Evolutionary conservation across 2,797 vertebrate genomes (phyloP).

Genomic region (Enteromius fasciolatus): DNA sequence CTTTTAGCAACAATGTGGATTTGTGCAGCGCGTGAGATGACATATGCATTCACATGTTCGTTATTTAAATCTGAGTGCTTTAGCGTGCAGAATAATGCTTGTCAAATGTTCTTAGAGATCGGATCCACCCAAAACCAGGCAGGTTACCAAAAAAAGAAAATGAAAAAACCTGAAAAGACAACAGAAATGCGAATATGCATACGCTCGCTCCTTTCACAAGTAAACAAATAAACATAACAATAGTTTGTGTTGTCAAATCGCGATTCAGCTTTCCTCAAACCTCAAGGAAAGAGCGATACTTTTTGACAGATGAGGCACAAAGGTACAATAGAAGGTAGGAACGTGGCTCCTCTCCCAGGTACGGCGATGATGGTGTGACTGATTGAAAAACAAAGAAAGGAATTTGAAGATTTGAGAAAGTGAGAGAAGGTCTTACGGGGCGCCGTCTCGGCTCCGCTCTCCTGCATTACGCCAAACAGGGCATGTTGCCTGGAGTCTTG

Average conservation of each 20-base stretch:
- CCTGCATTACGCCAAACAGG: slow-evolving; percentile 45
- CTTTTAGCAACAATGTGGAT: not conserved
- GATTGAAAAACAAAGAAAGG: slow-evolving; percentile 46
- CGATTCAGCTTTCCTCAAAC: slow-evolving; percentile 49
- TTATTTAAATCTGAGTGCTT: slow-evolving; percentile 12
- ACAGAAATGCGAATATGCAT: slow-evolving; percentile 28
- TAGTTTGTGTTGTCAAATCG: slow-evolving; percentile 51
- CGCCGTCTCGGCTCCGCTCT: slow-evolving; percentile 7
- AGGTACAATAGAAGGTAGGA: slow-evolving; percentile 39
- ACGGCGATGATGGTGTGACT: slow-evolving; percentile 49
- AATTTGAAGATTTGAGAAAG: slow-evolving; percentile 45
- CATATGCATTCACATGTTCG: slow-evolving; percentile 2
- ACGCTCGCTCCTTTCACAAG: slow-evolving; percentile 33
- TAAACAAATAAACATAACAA: slow-evolving; percentile 47
- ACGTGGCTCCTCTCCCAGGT: slow-evolving; percentile 48
- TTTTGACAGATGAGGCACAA: slow-evolving; percentile 58
- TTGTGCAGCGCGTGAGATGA: not conserved
- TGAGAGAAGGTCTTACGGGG: slow-evolving; percentile 54
- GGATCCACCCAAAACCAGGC: slow-evolving; percentile 1
- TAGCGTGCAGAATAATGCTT: not conserved
- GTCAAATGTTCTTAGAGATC: slow-evolving; percentile 30
- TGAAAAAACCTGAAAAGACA: slow-evolving; percentile 60
- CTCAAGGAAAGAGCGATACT: slow-evolving; percentile 41
- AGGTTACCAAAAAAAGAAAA: slow-evolving; percentile 30
- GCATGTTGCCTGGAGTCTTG: slow-evolving; percentile 76